Conservation (phyloP, 2,113 vertebrate genomes). For the Nasalis larvatus region DNA sequence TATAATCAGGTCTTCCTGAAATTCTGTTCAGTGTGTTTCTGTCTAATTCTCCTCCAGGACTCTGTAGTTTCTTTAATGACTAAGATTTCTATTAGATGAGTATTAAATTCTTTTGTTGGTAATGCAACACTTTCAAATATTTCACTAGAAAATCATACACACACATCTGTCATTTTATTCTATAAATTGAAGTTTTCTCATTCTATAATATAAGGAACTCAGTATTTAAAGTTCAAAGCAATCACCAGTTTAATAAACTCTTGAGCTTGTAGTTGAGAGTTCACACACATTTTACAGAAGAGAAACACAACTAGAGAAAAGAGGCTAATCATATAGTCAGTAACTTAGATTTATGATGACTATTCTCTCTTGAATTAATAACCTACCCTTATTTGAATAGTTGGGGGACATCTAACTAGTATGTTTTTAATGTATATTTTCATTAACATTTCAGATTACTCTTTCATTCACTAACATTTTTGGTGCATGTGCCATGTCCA, state of each 20-base stretch:
- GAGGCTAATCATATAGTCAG: slow-evolving; percentile 13
- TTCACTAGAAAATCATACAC: slow-evolving; percentile 18
- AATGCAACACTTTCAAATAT: not conserved
- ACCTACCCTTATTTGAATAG: slow-evolving; percentile 7
- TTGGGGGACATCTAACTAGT: not conserved
- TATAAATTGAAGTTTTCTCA: slow-evolving; percentile 27
- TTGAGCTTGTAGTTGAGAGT: not conserved
- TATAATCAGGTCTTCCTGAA: not conserved
- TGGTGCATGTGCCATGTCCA: not conserved
- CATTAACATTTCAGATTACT: not conserved
- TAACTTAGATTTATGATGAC: not conserved
- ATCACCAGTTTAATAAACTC: not conserved
- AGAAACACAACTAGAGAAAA: not conserved
- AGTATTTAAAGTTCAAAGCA: slow-evolving; percentile 28
- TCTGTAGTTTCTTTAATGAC: not conserved
- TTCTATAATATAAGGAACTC: not conserved
- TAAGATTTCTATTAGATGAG: not conserved
- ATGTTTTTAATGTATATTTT: not conserved
- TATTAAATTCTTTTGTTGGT: slow-evolving; percentile 22
- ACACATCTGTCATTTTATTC: not conserved
- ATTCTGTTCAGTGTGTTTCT: not conserved
- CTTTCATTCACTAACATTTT: not conserved
- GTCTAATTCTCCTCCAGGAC: not conserved
- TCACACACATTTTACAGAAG: not conserved
- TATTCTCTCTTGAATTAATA: not conserved